Base-by-base conservation (phyloP, 2,888 invertebrate genomes). In the Lottia gigantea region DNA sequence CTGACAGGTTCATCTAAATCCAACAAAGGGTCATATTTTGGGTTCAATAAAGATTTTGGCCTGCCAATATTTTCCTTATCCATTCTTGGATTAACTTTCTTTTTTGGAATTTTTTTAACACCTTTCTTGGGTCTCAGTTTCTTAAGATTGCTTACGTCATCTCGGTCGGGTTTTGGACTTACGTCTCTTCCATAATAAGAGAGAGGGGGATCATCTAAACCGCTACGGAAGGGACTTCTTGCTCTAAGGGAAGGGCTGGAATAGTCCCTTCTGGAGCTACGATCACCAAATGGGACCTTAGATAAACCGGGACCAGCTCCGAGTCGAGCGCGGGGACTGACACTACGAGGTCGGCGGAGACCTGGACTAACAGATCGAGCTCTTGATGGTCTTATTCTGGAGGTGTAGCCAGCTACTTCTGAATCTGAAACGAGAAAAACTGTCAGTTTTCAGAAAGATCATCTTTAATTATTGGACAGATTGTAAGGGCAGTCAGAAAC, bases 361-460 rank as follows among this genome's bases (percentile, higher is more conserved):
- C 76, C 70, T 11, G 83, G 83, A 74, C 83, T 83, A 46, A 76
- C 79, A 31, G 82, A 81, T 49, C 83, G 77, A 12, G 82, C 80
- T 2, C 80, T 76, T 12, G 72, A 74, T 16, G 70, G 64, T 64
- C 74, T 68, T 26, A 72, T 62, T 14, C 67, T 71, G 6, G 76
- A 74, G 8, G 83, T 83, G 71, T 83, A 69, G 19, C 76, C 82
- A 47, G 83, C 83, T 25, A 85, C 85, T 70, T 85, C 85, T 46
- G 73, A 75, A 78, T 84, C 84, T 84, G 72, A 19, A 67, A 67
- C 14, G 64, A 67, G n/a, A 63, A 25, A 64, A 61, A 26, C 12
- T 11, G 14, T 14, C 46, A 61, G 49, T 66, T 46, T 40, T 4
- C 1, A 1, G 11, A 40, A 40, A 8, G 40, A 11, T 40, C 40